phyloP scores from a whole-genome alignment of 2,113 vertebrate species.

The Ardeotis arabs region DNA sequence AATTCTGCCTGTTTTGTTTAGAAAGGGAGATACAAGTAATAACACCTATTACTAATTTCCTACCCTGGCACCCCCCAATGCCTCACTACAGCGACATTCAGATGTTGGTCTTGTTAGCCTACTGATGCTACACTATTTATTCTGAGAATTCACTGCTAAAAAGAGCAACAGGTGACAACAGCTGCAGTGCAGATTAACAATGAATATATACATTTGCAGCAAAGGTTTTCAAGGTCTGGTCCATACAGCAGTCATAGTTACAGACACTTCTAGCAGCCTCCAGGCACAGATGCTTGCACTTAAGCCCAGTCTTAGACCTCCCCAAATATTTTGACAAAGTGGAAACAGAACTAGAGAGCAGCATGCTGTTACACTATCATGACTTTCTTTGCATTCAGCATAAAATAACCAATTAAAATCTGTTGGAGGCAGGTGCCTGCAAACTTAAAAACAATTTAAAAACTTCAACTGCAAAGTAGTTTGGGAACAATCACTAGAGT shows the following conservation, averaged over 20 bases:
- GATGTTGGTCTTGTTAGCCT: background rate
- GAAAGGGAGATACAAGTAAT: background rate
- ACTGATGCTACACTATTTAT: background rate
- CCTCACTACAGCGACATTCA: background rate
- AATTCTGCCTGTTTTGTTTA: background rate
- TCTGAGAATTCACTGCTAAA: background rate
- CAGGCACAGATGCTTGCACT: background rate
- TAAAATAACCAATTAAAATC: background rate
- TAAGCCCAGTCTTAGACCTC: background rate
- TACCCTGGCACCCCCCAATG: background rate
- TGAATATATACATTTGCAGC: background rate
- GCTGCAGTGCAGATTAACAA: background rate
- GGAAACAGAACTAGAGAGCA: background rate
- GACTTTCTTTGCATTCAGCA: background rate
- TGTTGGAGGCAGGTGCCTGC: background rate
- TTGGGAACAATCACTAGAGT: background rate
- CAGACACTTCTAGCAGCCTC: background rate
- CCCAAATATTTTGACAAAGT: background rate
- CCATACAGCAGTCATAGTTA: background rate
- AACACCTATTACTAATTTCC: background rate
- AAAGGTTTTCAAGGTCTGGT: background rate
- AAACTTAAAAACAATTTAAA: background rate
- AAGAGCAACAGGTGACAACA: background rate
- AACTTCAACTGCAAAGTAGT: background rate
- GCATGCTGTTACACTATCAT: background rate